Evolutionary conservation across 2,797 vertebrate species (phyloP).

Genomic region (Enteromius radiatus): DNA sequence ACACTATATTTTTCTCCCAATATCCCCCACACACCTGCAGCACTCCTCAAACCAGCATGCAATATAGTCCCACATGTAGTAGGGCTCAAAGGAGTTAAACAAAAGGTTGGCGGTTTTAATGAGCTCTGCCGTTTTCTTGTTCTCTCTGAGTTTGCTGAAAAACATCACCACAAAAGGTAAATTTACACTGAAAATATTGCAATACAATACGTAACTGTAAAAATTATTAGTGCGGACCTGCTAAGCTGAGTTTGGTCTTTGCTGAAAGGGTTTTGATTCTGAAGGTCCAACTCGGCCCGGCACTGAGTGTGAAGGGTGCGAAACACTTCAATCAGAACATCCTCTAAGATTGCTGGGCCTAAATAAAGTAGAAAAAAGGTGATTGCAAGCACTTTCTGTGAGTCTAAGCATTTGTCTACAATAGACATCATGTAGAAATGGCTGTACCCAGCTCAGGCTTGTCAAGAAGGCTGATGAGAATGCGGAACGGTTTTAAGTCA

Average conservation of each 20-base stretch:
- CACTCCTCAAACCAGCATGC: conserved; percentile 98
- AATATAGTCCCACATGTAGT: conserved; percentile 99
- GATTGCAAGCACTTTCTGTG: neutral
- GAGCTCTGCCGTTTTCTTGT: conserved; percentile 96
- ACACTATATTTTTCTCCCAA: neutral
- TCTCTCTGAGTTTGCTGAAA: conserved; percentile 93
- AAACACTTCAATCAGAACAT: conserved; percentile 97
- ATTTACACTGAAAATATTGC: neutral
- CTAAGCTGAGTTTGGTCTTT: conserved; percentile 97
- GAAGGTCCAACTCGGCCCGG: conserved; percentile 91
- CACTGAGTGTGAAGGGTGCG: conserved; percentile 93
- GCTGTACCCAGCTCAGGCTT: conserved; percentile 95
- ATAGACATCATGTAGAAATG: neutral
- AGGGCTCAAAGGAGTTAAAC: conserved; percentile 98
- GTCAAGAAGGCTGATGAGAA: conserved; percentile 97
- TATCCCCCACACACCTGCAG: conserved; percentile 84
- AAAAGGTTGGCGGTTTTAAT: conserved; percentile 99
- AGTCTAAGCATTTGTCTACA: neutral
- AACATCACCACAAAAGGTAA: conserved; percentile 40
- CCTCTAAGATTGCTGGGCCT: conserved; percentile 97
- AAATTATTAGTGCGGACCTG: conserved; percentile 78
- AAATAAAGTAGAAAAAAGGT: conserved; percentile 36
- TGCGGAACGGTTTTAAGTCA: conserved; percentile 96
- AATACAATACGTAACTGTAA: neutral
- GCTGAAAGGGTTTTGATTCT: conserved; percentile 89